Conservation (phyloP, 2,888 invertebrate species). For the Scaptomyza reducta region DNA sequence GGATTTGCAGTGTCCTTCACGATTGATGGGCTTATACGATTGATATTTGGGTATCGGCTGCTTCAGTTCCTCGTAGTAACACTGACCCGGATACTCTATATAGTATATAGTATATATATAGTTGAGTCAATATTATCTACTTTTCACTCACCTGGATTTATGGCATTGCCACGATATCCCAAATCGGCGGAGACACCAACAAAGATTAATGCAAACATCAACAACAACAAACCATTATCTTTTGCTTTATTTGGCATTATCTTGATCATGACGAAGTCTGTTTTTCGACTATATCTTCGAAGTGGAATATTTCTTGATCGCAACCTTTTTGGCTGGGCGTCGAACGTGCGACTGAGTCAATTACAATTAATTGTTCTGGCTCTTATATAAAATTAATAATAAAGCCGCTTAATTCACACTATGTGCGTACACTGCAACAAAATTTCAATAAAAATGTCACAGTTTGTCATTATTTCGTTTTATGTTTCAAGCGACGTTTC, state of each 20-base stretch:
- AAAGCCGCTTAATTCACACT: slow-evolving; percentile 29
- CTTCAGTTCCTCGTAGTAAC: slow-evolving; percentile 78
- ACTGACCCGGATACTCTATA: slow-evolving; percentile 78
- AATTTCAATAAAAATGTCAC: no score
- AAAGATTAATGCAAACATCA: slow-evolving; percentile 43
- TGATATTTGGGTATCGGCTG: slow-evolving; percentile 79
- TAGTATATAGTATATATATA: not conserved
- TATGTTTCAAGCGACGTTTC: no score
- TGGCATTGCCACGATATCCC: slow-evolving; percentile 78
- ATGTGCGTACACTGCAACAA: slow-evolving; percentile 8
- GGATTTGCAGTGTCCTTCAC: slow-evolving; percentile 73
- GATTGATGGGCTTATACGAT: slow-evolving; percentile 79
- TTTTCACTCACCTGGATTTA: slow-evolving; percentile 69
- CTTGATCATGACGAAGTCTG: slow-evolving; percentile 1
- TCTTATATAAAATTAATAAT: slow-evolving; percentile 82
- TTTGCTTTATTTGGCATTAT: slow-evolving; percentile 30
- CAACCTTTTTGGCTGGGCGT: slow-evolving; percentile 58
- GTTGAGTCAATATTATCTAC: no score
- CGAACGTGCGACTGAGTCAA: slow-evolving; percentile 78
- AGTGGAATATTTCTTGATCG: not conserved
- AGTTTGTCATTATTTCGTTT: no score
- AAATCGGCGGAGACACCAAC: slow-evolving; percentile 60
- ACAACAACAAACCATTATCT: slow-evolving; percentile 28
- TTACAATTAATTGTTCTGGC: slow-evolving; percentile 82
- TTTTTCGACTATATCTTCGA: no score